Conservation (phyloP, 2,888 invertebrate genomes). For the Troides oblongomaculatus region DNA sequence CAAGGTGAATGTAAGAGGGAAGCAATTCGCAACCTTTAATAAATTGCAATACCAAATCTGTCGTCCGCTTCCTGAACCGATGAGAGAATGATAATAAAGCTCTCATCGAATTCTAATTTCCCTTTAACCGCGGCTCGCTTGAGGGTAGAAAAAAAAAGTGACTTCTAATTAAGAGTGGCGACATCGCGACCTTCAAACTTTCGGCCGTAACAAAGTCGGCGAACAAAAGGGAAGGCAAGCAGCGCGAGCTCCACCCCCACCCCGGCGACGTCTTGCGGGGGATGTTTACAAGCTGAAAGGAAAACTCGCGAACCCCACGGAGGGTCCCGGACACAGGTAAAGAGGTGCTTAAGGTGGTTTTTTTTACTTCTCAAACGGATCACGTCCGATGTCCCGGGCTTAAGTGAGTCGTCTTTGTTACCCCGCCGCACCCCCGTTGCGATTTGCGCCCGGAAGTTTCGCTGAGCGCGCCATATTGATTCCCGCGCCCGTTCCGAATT, state of each 20-base stretch:
- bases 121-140: background rate
- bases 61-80: too few species aligned
- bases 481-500: conserved; percentile 41
- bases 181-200: conserved; percentile 18
- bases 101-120: too few species aligned
- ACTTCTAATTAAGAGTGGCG: conserved; percentile 25
- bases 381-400: conserved; percentile 67
- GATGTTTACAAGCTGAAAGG: conserved; percentile 69
- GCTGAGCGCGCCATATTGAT: conserved; percentile 65
- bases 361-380: conserved; percentile 74
- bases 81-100: too few species aligned
- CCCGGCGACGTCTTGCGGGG: conserved; percentile 55
- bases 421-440: conserved; percentile 40
- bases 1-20: too few species aligned
- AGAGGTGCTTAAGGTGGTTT: conserved; percentile 51
- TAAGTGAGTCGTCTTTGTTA: conserved; percentile 76
- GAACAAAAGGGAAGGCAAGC: conserved; percentile 49
- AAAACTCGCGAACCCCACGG: conserved; percentile 48
- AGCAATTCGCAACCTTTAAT: too few species aligned
- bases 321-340: conserved; percentile 45
- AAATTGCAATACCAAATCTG: too few species aligned
- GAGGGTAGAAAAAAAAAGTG: conserved; percentile 20
- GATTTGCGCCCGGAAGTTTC: conserved; percentile 61
- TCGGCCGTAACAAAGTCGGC: conserved; percentile 32
- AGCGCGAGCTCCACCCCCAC: conserved; percentile 58